Conservation (phyloP, 2,113 vertebrate genomes). For the Todiramphus chloris region DNA sequence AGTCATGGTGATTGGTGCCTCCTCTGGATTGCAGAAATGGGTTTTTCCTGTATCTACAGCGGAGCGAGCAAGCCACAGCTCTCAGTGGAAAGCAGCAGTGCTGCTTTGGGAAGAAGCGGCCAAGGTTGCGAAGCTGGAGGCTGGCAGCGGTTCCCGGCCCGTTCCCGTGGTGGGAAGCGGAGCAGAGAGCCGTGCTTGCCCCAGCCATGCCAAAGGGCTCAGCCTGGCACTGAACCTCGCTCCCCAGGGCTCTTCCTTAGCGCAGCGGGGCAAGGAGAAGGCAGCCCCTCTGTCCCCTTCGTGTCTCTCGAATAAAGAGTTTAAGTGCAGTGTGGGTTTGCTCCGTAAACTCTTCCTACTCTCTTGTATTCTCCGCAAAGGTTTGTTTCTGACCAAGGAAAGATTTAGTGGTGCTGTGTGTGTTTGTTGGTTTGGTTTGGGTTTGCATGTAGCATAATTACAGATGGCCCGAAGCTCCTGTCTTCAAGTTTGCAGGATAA, state of each 20-base stretch:
- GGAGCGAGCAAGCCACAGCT: background rate
- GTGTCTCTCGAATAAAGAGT: background rate
- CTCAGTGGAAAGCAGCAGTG: background rate
- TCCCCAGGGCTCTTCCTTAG: background rate
- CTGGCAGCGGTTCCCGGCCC: background rate
- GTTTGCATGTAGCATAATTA: background rate
- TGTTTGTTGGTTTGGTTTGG: no score
- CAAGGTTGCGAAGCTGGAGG: background rate
- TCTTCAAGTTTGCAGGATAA: background rate
- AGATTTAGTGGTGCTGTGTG: background rate
- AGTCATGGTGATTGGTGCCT: rapidly evolving
- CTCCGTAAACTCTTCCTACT: background rate
- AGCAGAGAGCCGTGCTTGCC: background rate
- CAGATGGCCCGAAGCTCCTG: background rate
- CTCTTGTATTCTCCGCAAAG: background rate
- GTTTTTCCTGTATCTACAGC: background rate
- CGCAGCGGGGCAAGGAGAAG: background rate
- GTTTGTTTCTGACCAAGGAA: background rate
- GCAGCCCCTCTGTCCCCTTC: background rate
- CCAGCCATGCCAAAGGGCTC: background rate
- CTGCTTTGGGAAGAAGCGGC: background rate
- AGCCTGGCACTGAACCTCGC: background rate
- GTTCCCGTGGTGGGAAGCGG: background rate
- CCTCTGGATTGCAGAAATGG: background rate
- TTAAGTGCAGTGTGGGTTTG: conserved; percentile 12